Conservation (phyloP, 1,140 invertebrate species). For the Lanistes nyassanus region DNA sequence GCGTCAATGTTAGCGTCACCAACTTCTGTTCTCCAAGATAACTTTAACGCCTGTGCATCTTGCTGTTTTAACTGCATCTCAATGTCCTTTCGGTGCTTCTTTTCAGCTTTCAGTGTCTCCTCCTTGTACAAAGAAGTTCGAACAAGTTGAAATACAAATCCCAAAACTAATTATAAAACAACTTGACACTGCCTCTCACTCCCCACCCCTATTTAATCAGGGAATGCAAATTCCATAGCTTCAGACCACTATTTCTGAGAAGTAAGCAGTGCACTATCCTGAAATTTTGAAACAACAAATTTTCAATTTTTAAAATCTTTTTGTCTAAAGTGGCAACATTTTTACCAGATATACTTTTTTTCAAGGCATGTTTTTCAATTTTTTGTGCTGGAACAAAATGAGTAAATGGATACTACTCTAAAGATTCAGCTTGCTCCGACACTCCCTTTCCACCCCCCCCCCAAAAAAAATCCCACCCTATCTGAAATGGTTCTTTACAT, state of each 20-base stretch:
- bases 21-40: slow-evolving; percentile 4
- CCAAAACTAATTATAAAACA: neutral
- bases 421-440: no score
- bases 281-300: neutral
- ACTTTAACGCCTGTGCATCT: neutral
- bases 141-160: neutral
- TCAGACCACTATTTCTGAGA: neutral
- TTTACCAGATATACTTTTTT: neutral
- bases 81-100: slow-evolving; percentile 27
- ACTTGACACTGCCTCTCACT: no score
- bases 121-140: slow-evolving; percentile 27
- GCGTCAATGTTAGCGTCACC: slow-evolving; percentile 15
- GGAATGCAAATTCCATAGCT: slow-evolving; percentile 2
- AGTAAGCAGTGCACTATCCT: neutral
- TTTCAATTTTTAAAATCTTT: neutral
- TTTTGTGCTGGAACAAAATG: no score
- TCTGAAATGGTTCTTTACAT: no score
- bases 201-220: no score
- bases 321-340: neutral
- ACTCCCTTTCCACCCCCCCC: no score
- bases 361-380: no score
- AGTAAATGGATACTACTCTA: no score
- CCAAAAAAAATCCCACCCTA: no score
- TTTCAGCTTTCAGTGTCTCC: slow-evolving; percentile 38
- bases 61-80: slow-evolving; percentile 24